phyloP scores from a whole-genome alignment of 2,797 vertebrate genomes.

The Petrocephalus schoutedeni region DNA sequence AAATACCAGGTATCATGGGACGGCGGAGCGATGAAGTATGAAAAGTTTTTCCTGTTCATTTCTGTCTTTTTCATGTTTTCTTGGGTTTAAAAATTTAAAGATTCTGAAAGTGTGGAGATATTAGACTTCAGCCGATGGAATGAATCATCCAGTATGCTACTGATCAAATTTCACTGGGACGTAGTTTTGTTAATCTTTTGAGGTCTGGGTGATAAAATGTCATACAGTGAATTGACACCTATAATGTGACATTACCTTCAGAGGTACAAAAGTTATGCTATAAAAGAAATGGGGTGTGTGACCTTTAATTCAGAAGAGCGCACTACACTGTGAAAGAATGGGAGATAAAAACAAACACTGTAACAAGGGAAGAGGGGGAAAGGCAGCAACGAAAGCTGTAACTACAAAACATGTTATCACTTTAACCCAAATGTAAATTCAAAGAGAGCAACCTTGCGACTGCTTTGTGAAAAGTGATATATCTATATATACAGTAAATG shows the following conservation, averaged over 20 bases:
- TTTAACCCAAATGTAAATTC: not conserved
- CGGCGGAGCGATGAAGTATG: not conserved
- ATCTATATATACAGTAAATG: not conserved
- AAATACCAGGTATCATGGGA: too few species aligned
- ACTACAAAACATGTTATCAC: not conserved
- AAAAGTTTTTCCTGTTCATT: not conserved
- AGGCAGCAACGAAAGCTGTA: not conserved
- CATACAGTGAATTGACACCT: not conserved
- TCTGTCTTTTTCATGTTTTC: not conserved
- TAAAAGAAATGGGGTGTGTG: not conserved
- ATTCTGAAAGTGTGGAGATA: not conserved
- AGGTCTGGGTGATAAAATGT: not conserved
- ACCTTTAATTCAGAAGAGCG: not conserved
- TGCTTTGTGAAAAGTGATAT: not conserved
- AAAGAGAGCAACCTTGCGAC: not conserved
- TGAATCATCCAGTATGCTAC: not conserved
- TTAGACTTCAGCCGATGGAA: not conserved
- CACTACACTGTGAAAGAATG: not conserved
- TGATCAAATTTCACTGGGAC: not conserved
- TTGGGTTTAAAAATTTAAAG: not conserved
- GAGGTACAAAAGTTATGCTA: not conserved
- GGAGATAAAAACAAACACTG: not conserved
- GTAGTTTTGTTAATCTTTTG: not conserved
- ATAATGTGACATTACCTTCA: conserved; percentile 4
- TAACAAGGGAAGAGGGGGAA: not conserved